Evolutionary conservation across 2,113 vertebrate genomes (phyloP), one percentile per base, ranked within the genome.

Genomic region (Eretmodus cyanostictus): DNA sequence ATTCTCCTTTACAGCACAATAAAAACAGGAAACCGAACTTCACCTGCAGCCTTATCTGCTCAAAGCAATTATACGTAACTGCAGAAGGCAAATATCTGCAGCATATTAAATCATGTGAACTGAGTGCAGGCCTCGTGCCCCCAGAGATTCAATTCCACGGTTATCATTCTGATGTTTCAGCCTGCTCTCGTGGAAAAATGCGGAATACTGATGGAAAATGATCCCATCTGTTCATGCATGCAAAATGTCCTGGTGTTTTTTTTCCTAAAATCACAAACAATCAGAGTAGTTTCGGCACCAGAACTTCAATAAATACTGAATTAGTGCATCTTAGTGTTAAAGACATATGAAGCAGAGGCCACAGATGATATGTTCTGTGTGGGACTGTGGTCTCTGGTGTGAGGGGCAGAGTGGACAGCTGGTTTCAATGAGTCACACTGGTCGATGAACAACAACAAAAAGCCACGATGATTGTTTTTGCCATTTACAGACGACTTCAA

Each of bases 221-320:
- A 76, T 27, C 14, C 40, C 9, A 17, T 19, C 24, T 76, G 40
- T 0, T 47, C 40, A 8, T 5, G 22, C 9, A 73, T 17, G 42
- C 42, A 29, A 76, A 76, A 47, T 5, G 68, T 76, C 22, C 68
- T 29, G 68, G 12, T 16, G n/a, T 0, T 45, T 47, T 17, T 31
- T 11, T 11, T 11, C 9, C 13, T 47, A 76, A 47, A 76, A 42
- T 2, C 9, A 49, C 2, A 49, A 76, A 76, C 42, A 76, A 76
- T 76, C 24, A 2, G 3, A 31, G 24, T 31, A 76, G 3, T 31
- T 76, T 29, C 0, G 1, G 0, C 42, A 47, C 68, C 24, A 31
- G 27, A 76, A 47, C 14, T 0, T 76, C 14, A 49, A 29, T 19
- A 49, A 76, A 49, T 47, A 1, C 13, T 29, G 40, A 19, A 76